A percentile compares a stretch with the other conserved stretches of the same genome.
phyloP scores from a whole-genome alignment of 2,797 vertebrate genomes.

The Anas flavirostris region DNA sequence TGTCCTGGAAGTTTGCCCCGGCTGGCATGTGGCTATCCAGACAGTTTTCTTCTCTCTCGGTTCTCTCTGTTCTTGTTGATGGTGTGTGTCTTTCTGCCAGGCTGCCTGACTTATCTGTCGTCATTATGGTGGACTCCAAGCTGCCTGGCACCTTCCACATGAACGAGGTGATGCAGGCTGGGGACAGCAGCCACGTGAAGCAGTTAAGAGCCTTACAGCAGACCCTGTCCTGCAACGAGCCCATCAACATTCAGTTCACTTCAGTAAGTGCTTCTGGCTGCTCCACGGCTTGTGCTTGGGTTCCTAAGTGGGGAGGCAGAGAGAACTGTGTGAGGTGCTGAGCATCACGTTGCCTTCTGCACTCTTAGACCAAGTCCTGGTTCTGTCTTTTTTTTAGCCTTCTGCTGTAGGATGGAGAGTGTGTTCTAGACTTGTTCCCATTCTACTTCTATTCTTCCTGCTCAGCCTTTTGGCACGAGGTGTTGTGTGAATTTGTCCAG shows the following conservation, averaged over 20 bases:
- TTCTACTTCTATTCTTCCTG: background rate
- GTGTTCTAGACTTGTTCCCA: background rate
- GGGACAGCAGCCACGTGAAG: conserved; percentile 76
- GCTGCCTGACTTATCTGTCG: conserved; percentile 85
- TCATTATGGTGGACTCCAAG: conserved; percentile 84
- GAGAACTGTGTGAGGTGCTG: background rate
- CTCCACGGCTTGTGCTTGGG: background rate
- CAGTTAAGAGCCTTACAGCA: conserved; percentile 80
- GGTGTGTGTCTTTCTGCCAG: conserved; percentile 67
- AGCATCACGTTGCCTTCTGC: background rate
- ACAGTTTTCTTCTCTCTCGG: background rate
- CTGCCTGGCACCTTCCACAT: conserved; percentile 85
- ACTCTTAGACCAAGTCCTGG: background rate
- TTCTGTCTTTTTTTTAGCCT: background rate
- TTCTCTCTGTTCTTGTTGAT: background rate
- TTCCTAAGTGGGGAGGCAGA: fast-evolving
- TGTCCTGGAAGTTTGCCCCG: background rate
- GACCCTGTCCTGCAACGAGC: conserved; percentile 83
- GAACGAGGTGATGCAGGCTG: conserved; percentile 87
- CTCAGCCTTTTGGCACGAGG: background rate
- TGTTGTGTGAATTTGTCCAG: background rate
- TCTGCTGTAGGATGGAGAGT: background rate
- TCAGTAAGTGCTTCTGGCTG: conserved; percentile 79
- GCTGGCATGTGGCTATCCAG: fast-evolving
- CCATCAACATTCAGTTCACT: conserved; percentile 93